Conservation (phyloP, 2,797 vertebrate genomes). For the Rhynchotus rufescens region DNA sequence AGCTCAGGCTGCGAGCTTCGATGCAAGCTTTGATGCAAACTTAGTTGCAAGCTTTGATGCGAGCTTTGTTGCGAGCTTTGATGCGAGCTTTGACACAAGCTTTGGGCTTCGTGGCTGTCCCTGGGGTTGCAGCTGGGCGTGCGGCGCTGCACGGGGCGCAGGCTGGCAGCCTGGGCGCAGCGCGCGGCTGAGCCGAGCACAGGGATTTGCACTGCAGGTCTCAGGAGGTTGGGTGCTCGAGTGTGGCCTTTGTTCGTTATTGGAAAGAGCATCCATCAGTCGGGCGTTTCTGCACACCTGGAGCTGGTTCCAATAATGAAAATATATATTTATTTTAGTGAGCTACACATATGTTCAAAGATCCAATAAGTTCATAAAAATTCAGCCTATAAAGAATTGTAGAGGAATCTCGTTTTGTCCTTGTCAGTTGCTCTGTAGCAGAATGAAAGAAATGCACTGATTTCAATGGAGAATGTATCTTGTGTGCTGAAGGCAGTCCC, state of each 20-base stretch:
- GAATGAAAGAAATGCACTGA: neutral
- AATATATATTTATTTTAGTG: neutral
- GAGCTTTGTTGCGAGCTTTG: no score
- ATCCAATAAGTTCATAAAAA: neutral
- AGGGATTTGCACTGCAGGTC: neutral
- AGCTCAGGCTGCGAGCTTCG: neutral
- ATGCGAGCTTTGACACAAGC: neutral
- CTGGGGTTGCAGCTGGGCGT: constrained; percentile 2
- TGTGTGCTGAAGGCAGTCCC: neutral
- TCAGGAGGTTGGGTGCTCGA: neutral
- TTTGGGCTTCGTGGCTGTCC: constrained; percentile 21
- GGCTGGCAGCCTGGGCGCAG: neutral
- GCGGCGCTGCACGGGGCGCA: neutral
- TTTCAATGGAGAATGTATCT: neutral
- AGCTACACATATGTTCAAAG: neutral
- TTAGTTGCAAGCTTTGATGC: no score
- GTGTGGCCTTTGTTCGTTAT: neutral
- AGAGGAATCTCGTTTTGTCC: neutral
- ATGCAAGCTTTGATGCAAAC: no score
- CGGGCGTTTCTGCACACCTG: neutral
- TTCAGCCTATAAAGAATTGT: neutral
- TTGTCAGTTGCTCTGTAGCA: neutral
- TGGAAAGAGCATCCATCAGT: neutral
- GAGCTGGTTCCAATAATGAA: neutral
- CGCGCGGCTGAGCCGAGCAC: neutral